phyloP scores from a whole-genome alignment of 2,113 vertebrate species.

The Chrysemys picta region DNA sequence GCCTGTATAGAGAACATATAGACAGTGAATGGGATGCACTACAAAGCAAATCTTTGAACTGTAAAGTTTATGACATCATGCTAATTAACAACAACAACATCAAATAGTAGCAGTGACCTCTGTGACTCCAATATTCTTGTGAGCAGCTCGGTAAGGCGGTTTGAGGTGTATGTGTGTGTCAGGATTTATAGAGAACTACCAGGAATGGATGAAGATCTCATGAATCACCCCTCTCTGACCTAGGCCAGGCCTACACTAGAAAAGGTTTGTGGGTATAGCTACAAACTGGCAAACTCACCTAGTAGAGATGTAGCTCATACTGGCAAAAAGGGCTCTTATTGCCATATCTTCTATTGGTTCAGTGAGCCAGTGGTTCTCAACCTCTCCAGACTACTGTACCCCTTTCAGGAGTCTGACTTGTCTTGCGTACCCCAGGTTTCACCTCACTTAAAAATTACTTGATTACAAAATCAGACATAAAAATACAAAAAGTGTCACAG shows the following conservation, averaged over 20 bases:
- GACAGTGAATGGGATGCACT: not conserved
- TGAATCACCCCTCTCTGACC: fast-evolving
- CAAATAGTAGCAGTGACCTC: not conserved
- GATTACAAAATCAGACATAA: too few species aligned
- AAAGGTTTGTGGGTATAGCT: not conserved
- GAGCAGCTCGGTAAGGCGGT: not conserved
- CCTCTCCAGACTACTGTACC: too few species aligned
- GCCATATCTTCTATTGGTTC: not conserved
- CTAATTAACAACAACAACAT: not conserved
- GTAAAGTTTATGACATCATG: not conserved
- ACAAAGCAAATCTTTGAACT: not conserved
- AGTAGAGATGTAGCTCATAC: not conserved
- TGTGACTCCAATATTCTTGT: not conserved
- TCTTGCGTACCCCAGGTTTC: too few species aligned
- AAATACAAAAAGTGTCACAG: too few species aligned
- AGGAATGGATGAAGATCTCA: not conserved
- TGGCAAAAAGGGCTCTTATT: not conserved
- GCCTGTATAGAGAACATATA: fast-evolving
- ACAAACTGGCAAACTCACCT: not conserved
- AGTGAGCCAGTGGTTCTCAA: too few species aligned
- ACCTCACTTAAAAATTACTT: too few species aligned
- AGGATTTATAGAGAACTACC: not conserved
- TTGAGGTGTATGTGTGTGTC: fast-evolving
- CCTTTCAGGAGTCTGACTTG: too few species aligned
- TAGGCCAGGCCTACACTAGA: not conserved